Conservation (phyloP, 35 echinoderm and acorn worm genomes). For the Ophiothrix spiculata region DNA sequence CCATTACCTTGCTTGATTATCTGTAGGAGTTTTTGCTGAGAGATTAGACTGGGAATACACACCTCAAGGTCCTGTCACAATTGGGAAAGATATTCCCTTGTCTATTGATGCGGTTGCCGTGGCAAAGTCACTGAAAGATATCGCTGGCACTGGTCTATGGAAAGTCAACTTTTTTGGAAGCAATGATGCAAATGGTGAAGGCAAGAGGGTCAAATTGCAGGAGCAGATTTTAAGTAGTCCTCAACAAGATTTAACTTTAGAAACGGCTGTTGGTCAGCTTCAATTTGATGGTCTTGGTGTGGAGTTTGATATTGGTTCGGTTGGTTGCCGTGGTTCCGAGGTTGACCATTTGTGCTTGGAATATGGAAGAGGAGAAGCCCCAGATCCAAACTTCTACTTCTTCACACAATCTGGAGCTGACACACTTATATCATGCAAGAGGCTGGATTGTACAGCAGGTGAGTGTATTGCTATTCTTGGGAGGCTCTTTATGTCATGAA, state of each 20-base stretch:
- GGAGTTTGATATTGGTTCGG: constrained; percentile 38
- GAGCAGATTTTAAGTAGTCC: constrained; percentile 40
- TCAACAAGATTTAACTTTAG: constrained; percentile 26
- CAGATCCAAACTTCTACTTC: constrained; percentile 33
- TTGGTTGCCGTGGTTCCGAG: constrained; percentile 58
- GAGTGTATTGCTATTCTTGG: background rate
- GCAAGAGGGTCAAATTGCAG: constrained; percentile 35
- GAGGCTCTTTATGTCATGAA: no score
- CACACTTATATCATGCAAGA: constrained; percentile 51
- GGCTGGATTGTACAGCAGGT: constrained; percentile 56
- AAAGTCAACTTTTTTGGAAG: constrained; percentile 68
- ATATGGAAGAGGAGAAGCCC: constrained; percentile 45
- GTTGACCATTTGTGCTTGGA: constrained; percentile 55
- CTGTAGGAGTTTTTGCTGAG: constrained; percentile 43
- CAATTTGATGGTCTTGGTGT: constrained; percentile 18
- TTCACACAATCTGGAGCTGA: constrained; percentile 25
- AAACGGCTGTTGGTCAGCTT: constrained; percentile 12
- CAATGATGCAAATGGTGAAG: constrained; percentile 53
- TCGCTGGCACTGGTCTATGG: constrained; percentile 70
- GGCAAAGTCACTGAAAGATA: constrained; percentile 37
- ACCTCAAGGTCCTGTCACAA: constrained; percentile 51
- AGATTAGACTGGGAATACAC: constrained; percentile 39
- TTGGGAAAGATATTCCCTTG: constrained; percentile 40
- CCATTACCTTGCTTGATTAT: no score
- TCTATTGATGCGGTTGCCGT: constrained; percentile 38